Evolutionary conservation across 2,797 vertebrate genomes (phyloP), one percentile per base, ranked within the genome.

Genomic region (Heterohyrax brucei): DNA sequence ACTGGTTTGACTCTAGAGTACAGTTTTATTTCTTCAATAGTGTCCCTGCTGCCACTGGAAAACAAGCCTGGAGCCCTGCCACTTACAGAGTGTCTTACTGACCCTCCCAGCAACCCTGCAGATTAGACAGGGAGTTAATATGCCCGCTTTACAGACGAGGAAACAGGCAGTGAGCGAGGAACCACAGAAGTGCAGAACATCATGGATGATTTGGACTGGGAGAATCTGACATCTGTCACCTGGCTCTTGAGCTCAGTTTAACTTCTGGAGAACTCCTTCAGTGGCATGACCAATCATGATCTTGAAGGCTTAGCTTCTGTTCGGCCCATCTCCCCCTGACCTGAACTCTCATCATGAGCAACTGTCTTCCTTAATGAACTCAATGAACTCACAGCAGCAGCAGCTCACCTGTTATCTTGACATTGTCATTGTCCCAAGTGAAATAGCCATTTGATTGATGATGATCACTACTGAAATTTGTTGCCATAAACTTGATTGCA

Each of bases 11-110:
- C 83, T 88, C 50, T 30, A 68, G 70, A 80, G 80, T 56, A 22
- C 0, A 6, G 1, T 94, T 89, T 85, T 61, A 59, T 62, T 56
- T 66, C 70, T 94, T 88, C 68, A 1, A 0, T 5, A 8, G 4
- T 61, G 68, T 59, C 53, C 44, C 62, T 59, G 61, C 83, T 91
- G 77, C 53, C 68, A n/a, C 72, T 62, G 66, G 91, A 86, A 88
- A 90, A 80, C 21, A 59, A 86, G 24, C 48, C 13, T 6, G 1
- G 2, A 28, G 59, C 62, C 64, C 26, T 64, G 46, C 66, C 78
- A 0, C 76, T 80, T 50, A 19, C 22, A 46, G 84, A 46, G 8
- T 13, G 1, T 73, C 56, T 94, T 3, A 0, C 70, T 21, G n/a
- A 64, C 86, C 39, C 39, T 72, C 30, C 2, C 7, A 46, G 12